phyloP scores from a whole-genome alignment of 2,888 invertebrate species.

The Tenthredo distinguenda region DNA sequence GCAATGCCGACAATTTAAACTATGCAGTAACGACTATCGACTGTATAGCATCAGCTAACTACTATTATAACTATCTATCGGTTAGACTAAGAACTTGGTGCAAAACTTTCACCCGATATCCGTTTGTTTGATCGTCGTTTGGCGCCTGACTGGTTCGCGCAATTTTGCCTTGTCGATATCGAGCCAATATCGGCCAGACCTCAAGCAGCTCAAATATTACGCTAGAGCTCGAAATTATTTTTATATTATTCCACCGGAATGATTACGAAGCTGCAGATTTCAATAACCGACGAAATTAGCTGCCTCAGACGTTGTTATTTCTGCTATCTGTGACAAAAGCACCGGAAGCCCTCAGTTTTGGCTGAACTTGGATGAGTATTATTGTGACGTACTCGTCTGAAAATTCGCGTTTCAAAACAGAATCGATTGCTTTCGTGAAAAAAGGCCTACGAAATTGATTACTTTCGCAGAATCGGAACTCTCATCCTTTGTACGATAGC shows the following conservation, averaged over 20 bases:
- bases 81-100: conserved; percentile 18
- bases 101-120: conserved; percentile 38
- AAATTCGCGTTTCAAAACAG: conserved; percentile 14
- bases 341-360: background rate
- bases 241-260: conserved; percentile 27
- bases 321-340: background rate
- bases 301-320: background rate
- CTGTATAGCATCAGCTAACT: conserved; percentile 27
- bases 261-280: conserved; percentile 19
- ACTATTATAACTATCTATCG: conserved; percentile 31
- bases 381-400: background rate
- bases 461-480: background rate
- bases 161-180: conserved; percentile 45
- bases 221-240: conserved; percentile 2
- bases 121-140: conserved; percentile 43
- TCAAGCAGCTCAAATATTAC: conserved; percentile 24
- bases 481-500: background rate
- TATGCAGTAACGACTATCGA: conserved; percentile 11
- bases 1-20: background rate
- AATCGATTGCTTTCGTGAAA: conserved; percentile 23
- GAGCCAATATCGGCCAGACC: conserved; percentile 36
- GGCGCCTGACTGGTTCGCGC: conserved; percentile 44
- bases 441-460: background rate
- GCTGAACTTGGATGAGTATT: background rate
- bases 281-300: conserved; percentile 7